Base-by-base conservation (phyloP, 2,797 vertebrate species). In the Gastrophryne carolinensis region DNA sequence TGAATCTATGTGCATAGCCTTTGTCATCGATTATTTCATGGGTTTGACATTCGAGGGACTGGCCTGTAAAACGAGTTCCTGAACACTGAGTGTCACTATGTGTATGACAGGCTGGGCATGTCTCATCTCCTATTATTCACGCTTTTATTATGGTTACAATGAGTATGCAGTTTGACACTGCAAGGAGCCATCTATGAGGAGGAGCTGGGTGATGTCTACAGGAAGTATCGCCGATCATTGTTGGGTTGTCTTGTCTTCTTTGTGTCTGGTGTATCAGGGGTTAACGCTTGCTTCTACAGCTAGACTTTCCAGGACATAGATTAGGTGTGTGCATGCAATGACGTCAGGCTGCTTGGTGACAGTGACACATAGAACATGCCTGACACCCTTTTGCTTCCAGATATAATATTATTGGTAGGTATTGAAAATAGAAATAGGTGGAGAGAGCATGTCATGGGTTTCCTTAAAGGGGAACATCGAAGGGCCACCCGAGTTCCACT, bases 241-340 rank as follows among this genome's bases (percentile, higher is more conserved):
- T n/a, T 8, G 10, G 54, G 8, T 58, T 1, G n/a, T 61, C 30
- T n/a, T n/a, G n/a, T n/a, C n/a, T n/a, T n/a, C n/a, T n/a, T n/a
- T 32, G 27, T 44, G 15, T 5, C 32, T 50, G 60, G 74, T 15
- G 50, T n/a, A n/a, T 27, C 27, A 39, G 3, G 50, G 13, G 74
- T 77, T 77, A 76, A 76, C 21, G 0, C 21, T 24, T 6, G 15
- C 7, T 67, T 32, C 15, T 24, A 62, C 26, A 26, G 17, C 13
- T 53, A 71, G 58, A 65, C 19, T 71, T 77, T 77, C 74, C 74
- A 77, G 74, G 74, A 77, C 57, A 44, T 26, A 71, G 50, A 57
- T 54, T 64, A 71, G 74, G 67, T 65, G 74, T 64, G 74, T 77
- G 58, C 60, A 19, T 71, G 37, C 5, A 12, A 39, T 71, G 74